These are phyloP conservation scores for Drosophila dives DNA, from an alignment of 2,888 invertebrate species.

Conservation along the genomic window DNA sequence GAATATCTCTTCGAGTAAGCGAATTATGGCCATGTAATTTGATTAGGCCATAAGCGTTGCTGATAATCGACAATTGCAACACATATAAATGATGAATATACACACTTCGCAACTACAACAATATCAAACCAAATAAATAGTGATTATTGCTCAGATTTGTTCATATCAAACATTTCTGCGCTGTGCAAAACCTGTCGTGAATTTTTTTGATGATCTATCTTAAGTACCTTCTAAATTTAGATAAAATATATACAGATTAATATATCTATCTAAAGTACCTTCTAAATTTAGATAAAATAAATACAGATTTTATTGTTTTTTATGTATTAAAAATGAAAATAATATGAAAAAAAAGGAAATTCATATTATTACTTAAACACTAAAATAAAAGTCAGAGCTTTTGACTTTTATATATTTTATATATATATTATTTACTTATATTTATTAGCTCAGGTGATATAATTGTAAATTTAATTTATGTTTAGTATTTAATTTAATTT, in stretches of 20 bases:
- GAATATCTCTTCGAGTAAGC: conserved; percentile 20
- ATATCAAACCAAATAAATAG: background rate
- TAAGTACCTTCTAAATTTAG: too few species aligned
- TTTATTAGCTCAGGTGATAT: background rate
- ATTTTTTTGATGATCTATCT: background rate
- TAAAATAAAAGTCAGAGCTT: background rate
- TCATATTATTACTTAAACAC: background rate
- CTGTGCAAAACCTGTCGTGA: background rate
- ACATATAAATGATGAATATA: too few species aligned
- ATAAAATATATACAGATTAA: too few species aligned
- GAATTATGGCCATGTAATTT: conserved; percentile 58
- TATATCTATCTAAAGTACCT: too few species aligned
- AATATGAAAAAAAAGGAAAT: background rate
- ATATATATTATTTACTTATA: background rate
- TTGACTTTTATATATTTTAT: too few species aligned
- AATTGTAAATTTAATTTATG: too few species aligned
- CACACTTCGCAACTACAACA: conserved; percentile 2
- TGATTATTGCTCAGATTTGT: background rate
- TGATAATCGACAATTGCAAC: conserved; percentile 19
- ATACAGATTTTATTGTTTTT: background rate
- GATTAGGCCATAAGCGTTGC: conserved; percentile 41
- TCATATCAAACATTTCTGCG: conserved; percentile 36
- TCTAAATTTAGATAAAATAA: background rate
- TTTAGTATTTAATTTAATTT: too few species aligned
- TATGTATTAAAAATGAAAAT: background rate